Evolutionary conservation across 2,113 vertebrate species (phyloP).

Genomic region (Nycticebus coucang): DNA sequence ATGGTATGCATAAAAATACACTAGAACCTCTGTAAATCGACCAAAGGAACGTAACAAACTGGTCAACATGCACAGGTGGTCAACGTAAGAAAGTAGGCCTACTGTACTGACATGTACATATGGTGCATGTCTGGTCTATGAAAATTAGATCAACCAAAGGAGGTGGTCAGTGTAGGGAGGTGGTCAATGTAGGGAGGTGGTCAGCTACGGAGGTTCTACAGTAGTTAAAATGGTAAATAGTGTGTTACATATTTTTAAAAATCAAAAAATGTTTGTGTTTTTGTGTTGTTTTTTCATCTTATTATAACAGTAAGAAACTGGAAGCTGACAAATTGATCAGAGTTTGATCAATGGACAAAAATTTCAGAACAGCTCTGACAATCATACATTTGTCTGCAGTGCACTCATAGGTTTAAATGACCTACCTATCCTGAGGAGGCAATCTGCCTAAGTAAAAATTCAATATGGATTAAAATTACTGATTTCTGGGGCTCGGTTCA

Average conservation of each 20-base stretch:
- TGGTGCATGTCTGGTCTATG: too few relatives aligned
- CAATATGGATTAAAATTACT: slow-evolving; percentile 22
- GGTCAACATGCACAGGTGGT: too few relatives aligned
- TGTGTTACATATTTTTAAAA: neutral
- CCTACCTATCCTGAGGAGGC: neutral
- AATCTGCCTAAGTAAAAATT: neutral
- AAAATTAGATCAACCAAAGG: too few relatives aligned
- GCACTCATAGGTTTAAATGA: neutral
- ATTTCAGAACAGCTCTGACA: neutral
- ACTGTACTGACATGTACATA: too few relatives aligned
- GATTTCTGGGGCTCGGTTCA: neutral
- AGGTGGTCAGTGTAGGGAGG: too few relatives aligned
- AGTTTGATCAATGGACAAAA: neutral
- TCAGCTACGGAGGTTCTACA: too few relatives aligned
- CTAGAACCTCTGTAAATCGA: too few relatives aligned
- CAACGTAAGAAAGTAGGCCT: too few relatives aligned
- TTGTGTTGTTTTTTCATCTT: neutral
- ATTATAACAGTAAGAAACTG: neutral
- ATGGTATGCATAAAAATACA: neutral
- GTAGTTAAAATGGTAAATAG: neutral
- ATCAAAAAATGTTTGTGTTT: neutral
- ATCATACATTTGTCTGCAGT: neutral
- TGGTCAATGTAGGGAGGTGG: too few relatives aligned
- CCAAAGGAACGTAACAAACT: too few relatives aligned
- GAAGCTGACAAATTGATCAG: neutral